Conservation (phyloP, 2,797 vertebrate species). For the Danio jaintianensis region DNA sequence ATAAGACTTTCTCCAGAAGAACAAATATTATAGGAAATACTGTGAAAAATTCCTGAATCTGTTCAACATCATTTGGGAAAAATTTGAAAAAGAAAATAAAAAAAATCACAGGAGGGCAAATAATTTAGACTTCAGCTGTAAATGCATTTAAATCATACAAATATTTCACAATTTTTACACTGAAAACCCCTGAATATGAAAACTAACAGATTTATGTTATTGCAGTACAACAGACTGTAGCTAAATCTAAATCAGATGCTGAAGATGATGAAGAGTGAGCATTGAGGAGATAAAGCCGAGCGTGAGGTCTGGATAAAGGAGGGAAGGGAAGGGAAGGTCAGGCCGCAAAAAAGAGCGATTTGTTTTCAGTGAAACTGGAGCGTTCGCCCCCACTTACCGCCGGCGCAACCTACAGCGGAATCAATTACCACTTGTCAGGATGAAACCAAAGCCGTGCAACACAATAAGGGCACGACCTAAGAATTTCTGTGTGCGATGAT, state of each 20-base stretch:
- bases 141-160: too few species aligned
- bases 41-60: too few species aligned
- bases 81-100: too few species aligned
- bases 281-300: conserved; percentile 18
- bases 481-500: conserved; percentile 48
- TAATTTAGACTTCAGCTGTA: too few species aligned
- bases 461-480: conserved; percentile 91
- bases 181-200: not conserved
- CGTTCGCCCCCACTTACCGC: conserved; percentile 89
- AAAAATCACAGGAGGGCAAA: too few species aligned
- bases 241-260: not conserved
- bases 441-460: conserved; percentile 87
- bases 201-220: not conserved
- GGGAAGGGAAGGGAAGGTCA: conserved; percentile 64
- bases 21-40: too few species aligned
- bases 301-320: conserved; percentile 35
- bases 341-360: conserved; percentile 84
- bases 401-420: conserved; percentile 91
- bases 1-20: too few species aligned
- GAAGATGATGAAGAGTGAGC: not conserved
- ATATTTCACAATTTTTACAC: too few species aligned
- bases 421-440: conserved; percentile 99
- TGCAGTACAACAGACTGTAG: not conserved
- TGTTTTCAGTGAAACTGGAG: conserved; percentile 99
- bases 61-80: too few species aligned